Evolutionary conservation across 1,140 invertebrate species (phyloP), one percentile per base, ranked within the genome.

Genomic region (Neotoxoptera formosana): DNA sequence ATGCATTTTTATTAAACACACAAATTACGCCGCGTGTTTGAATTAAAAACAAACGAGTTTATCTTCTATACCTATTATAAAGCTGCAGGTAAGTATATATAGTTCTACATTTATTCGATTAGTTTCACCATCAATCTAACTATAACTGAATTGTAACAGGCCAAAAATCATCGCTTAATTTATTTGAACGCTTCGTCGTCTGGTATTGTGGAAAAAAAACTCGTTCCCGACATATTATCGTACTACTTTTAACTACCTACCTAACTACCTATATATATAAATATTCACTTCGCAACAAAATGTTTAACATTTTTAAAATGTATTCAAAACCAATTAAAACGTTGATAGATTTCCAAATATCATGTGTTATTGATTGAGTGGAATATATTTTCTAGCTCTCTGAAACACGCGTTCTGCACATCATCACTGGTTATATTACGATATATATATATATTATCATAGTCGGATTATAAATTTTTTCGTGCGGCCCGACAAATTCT

Each of bases 31-130:
- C n/a, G n/a, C 48, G 20, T 41, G n/a, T 34, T 51, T 2, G 45
- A 87, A 87, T 87, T 87, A 21, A 84, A 84, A 84, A 25, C 25
- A 87, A 87, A 87, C 86, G 45, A 86, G 45, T 45, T 87, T 87
- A 86, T 36, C n/a, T 36, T 34, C 21, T 83, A 83, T 21, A 41
- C 41, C 41, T 41, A 41, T 41, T 41, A 41, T 41, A 41, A 41
- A 41, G 41, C 41, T 41, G n/a, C n/a, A n/a, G 41, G 41, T 41
- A 41, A 7, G 36, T 20, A 7, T 83, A 83, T 83, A 83, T 36
- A 23, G 23, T 36, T 36, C 11, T 83, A 36, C 20, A 83, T 21
- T 83, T 36, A 83, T 36, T 83, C 34, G 76, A 83, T 83, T 83
- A 83, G 30, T 83, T 83, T 83, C 21, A 36, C 76, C 76, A 83